These are phyloP conservation scores for Orycteropus afer DNA, from an alignment of 2,113 vertebrate genomes.

Conservation along the genomic window DNA sequence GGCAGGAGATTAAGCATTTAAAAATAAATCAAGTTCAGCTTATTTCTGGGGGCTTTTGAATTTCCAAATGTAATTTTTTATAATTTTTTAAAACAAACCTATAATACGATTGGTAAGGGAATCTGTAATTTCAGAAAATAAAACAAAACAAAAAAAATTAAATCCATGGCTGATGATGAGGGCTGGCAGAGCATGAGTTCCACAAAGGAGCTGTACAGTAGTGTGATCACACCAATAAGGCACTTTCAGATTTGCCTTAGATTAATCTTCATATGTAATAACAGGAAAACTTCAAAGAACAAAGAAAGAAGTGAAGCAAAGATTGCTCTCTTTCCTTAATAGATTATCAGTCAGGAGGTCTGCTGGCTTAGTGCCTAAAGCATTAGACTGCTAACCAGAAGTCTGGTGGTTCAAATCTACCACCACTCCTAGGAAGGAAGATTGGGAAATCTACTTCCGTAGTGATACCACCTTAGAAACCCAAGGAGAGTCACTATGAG, in stretches of 20 bases:
- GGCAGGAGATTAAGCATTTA: background rate
- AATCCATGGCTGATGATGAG: background rate
- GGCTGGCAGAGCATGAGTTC: background rate
- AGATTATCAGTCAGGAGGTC: background rate
- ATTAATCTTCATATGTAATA: background rate
- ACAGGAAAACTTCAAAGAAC: background rate
- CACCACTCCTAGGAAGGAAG: no score
- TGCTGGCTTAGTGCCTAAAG: no score
- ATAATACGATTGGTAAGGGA: background rate
- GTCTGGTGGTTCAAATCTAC: no score
- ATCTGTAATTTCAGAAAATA: background rate
- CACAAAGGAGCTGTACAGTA: background rate
- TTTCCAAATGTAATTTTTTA: background rate
- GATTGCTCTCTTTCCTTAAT: background rate
- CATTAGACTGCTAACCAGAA: no score
- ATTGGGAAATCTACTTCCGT: no score
- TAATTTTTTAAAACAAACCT: background rate
- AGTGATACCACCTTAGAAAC: no score
- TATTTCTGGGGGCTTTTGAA: background rate
- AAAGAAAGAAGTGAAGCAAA: background rate
- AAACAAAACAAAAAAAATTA: background rate
- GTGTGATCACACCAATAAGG: background rate
- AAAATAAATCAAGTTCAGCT: background rate
- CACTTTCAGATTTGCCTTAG: background rate
- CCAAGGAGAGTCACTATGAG: no score